phyloP scores from a whole-genome alignment of 2,888 invertebrate species.

The Drosophila differens region DNA sequence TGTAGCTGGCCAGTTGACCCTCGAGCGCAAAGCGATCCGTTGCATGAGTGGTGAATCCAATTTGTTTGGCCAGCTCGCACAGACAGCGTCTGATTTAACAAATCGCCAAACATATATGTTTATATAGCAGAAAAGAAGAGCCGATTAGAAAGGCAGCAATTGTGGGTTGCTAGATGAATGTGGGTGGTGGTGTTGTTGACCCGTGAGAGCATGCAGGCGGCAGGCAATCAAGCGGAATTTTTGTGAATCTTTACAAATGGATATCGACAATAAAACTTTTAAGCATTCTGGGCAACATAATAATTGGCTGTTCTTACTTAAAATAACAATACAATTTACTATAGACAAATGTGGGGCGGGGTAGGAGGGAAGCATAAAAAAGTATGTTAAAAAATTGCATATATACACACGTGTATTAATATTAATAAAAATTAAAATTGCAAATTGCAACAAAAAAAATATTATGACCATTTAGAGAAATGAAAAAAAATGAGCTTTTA shows the following conservation, averaged over 20 bases:
- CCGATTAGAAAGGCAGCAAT: constrained; percentile 69
- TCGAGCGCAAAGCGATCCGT: constrained; percentile 93
- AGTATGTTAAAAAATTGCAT: constrained; percentile 7
- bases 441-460: constrained; percentile 22
- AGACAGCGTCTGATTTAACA: constrained; percentile 89
- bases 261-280: constrained; percentile 54
- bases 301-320: constrained; percentile 59
- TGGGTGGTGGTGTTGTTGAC: constrained; percentile 18
- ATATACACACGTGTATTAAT: constrained; percentile 17
- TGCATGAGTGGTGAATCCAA: constrained; percentile 95
- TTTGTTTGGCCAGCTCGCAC: constrained; percentile 97
- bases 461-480: constrained; percentile 22
- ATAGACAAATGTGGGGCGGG: constrained; percentile 18
- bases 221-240: constrained; percentile 42
- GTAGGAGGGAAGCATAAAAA: constrained; percentile 7
- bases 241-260: constrained; percentile 27
- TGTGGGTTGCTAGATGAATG: constrained; percentile 33
- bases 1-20: constrained; percentile 94
- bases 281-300: constrained; percentile 68
- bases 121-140: constrained; percentile 26
- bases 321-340: constrained; percentile 72
- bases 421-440: constrained; percentile 15
- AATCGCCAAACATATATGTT: constrained; percentile 9
- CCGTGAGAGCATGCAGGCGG: constrained; percentile 37
- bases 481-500: constrained; percentile 4